Evolutionary conservation across 2,888 invertebrate genomes (phyloP).

Genomic region (Fissipunctia ypsillon): DNA sequence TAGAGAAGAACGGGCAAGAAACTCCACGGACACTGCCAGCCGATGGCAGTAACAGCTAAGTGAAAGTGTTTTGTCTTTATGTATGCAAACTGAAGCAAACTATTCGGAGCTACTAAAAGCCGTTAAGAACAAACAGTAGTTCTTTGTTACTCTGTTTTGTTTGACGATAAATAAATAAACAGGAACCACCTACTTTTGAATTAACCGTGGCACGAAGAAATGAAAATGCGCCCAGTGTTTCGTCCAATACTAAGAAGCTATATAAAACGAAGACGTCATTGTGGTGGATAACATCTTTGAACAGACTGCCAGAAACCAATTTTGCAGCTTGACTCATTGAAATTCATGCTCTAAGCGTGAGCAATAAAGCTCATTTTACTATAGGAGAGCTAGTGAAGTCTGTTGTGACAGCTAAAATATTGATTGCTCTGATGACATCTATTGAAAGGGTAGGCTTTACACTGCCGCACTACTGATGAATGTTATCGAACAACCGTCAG

Average conservation of each 20-base stretch:
- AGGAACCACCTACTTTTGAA: background rate
- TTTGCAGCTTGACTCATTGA: background rate
- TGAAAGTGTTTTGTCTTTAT: background rate
- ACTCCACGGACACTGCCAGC: too few species aligned
- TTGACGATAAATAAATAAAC: background rate
- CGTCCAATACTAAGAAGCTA: background rate
- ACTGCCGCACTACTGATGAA: conserved; percentile 20
- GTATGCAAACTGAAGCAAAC: background rate
- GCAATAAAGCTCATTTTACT: conserved; percentile 15
- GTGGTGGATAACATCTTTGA: background rate
- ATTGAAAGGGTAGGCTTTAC: conserved; percentile 42
- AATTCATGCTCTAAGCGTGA: background rate
- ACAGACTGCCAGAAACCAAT: conserved; percentile 1
- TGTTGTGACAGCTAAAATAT: conserved; percentile 7
- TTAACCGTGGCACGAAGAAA: background rate
- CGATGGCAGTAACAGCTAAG: background rate
- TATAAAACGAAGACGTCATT: conserved; percentile 9
- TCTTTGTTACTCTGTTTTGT: background rate
- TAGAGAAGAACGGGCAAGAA: too few species aligned
- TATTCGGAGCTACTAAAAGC: background rate
- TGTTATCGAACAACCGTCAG: conserved; percentile 6
- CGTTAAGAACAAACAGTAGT: background rate
- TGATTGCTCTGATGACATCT: conserved; percentile 26
- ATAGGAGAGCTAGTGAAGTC: background rate
- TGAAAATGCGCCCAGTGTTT: background rate